phyloP scores from a whole-genome alignment of 2,797 vertebrate species.

The Acipenser transmontanus region DNA sequence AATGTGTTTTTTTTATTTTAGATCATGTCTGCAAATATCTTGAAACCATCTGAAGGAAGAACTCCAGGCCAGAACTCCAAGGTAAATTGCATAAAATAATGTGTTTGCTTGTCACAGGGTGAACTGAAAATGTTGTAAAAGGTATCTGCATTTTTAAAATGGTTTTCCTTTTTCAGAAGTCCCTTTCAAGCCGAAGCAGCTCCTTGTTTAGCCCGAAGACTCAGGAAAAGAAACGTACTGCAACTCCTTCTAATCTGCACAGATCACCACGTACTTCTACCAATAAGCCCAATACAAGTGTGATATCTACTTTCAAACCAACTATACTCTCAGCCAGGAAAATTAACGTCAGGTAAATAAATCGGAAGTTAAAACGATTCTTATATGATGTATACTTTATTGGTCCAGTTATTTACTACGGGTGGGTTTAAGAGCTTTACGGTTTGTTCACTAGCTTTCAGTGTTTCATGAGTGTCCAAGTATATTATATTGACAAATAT shows the following conservation, averaged over 20 bases:
- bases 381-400: too few relatives aligned
- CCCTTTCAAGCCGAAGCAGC: conserved; percentile 21
- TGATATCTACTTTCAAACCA: conserved; percentile 52
- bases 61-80: conserved; percentile 4
- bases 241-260: conserved; percentile 37
- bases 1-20: conserved; percentile 21
- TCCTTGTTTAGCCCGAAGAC: conserved; percentile 62
- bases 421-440: too few relatives aligned
- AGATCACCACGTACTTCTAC: conserved; percentile 35
- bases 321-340: conserved; percentile 67
- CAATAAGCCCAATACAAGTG: conserved; percentile 40
- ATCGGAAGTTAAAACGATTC: too few relatives aligned
- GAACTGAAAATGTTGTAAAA: too few relatives aligned
- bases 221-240: conserved; percentile 27
- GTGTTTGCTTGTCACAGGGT: too few relatives aligned
- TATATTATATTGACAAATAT: too few relatives aligned
- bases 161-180: conserved; percentile 44
- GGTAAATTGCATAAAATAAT: too few relatives aligned
- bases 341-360: conserved; percentile 77
- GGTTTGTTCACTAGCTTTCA: too few relatives aligned
- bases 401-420: too few relatives aligned
- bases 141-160: too few relatives aligned
- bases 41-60: conserved; percentile 36
- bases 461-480: too few relatives aligned
- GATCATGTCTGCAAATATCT: conserved; percentile 32